Percentiles rank a stretch among this genome's conserved stretches.
Evolutionary conservation across 2,113 vertebrate species (phyloP).

Genomic region (Halcyon malimbica): DNA sequence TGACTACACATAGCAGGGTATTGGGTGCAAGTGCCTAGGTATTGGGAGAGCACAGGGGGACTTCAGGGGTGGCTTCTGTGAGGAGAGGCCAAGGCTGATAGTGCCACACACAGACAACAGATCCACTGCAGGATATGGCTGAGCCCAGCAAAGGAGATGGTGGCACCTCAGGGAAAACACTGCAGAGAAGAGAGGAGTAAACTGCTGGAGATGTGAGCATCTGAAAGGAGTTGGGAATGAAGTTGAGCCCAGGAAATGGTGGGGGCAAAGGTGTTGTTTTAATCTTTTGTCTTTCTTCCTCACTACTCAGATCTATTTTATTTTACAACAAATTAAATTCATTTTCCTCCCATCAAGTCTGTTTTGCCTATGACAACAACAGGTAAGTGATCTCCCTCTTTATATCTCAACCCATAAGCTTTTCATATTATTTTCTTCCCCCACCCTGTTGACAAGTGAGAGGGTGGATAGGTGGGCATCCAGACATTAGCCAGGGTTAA

Average conservation of each 20-base stretch:
- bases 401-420: not conserved
- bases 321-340: not conserved
- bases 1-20: not conserved
- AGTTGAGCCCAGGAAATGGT: not conserved
- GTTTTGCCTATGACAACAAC: not conserved
- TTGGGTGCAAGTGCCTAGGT: not conserved
- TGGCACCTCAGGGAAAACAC: accelerated
- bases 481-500: not conserved
- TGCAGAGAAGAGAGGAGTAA: not conserved
- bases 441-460: not conserved
- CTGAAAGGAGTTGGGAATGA: not conserved
- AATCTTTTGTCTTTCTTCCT: not conserved
- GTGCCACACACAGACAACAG: not conserved
- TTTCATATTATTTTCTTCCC: not conserved
- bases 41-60: not conserved
- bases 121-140: not conserved
- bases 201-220: not conserved
- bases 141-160: not conserved
- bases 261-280: accelerated
- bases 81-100: not conserved
- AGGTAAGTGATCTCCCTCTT: not conserved
- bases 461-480: not conserved
- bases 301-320: not conserved
- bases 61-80: not conserved
- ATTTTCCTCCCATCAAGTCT: not conserved